Base-by-base conservation (phyloP, 2,797 vertebrate species). In the Sebastes kiyomatsui region DNA sequence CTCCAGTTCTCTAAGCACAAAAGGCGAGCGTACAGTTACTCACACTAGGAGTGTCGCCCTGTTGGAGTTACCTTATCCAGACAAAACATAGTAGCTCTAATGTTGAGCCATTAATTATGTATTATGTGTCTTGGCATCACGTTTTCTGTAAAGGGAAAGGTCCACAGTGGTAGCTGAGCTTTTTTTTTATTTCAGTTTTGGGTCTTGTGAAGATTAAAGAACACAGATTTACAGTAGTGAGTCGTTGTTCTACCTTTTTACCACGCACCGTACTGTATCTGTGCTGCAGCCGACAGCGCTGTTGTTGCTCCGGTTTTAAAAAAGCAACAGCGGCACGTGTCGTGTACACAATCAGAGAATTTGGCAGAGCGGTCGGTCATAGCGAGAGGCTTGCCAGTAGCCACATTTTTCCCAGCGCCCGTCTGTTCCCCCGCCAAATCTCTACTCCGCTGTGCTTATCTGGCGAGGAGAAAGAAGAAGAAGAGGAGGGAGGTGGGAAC, bases 61-160 rank as follows among this genome's bases (percentile, higher is more conserved):
- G 70, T 65, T 25, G 9, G 33, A 70, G 90, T 79, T 8, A 92
- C 78, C 58, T 2, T 72, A 92, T 23, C 85, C 69, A 22, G 58
- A 12, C 12, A 77, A 76, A 88, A 84, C 83, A 83, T 75, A 11
- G 85, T 22, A 72, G 75, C 80, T 89, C 85, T 67, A 73, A 68
- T 80, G 76, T 55, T 73, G 58, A 82, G 28, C 65, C 70, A 88
- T 92, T 25, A 84, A 89, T 91, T 88, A 92, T 46, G 81, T 22
- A 91, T 23, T 3, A 20, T 59, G 81, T 73, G 80, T 73, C 22
- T 12, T 38, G 60, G 73, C 74, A 20, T 83, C 64, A 55, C 27
- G 2, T 70, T 82, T 82, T 88, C 62, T 80, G 25, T 67, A 32
- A 68, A 58, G 49, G 18, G 46, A 2, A 35, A 60, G 25, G 6